Percentiles rank a stretch among this genome's conserved stretches.
phyloP scores from a whole-genome alignment of 64 coral and sea anemone genomes.

The Montipora sp. region DNA sequence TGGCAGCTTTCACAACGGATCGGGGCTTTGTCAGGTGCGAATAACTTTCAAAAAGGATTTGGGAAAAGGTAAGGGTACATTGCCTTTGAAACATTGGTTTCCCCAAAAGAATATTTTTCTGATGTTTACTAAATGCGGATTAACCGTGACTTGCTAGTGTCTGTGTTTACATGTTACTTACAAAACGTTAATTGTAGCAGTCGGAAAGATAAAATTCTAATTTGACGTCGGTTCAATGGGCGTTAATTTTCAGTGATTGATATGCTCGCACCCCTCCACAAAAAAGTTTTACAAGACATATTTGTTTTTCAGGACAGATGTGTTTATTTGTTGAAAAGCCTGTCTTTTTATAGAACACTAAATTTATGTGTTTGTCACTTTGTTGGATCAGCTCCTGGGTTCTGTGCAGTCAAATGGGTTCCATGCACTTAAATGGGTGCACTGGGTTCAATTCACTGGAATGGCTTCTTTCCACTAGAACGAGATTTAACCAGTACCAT shows the following conservation, averaged over 20 bases:
- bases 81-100: neutral
- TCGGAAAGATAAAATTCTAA: neutral
- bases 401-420: neutral
- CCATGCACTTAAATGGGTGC: neutral
- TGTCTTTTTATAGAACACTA: neutral
- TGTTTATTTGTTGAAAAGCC: neutral
- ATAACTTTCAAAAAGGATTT: constrained; percentile 47
- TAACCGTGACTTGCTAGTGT: constrained; percentile 5
- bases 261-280: constrained; percentile 33
- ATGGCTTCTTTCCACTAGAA: neutral
- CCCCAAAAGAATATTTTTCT: neutral
- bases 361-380: neutral
- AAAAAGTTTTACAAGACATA: neutral
- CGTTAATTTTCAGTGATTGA: constrained; percentile 41
- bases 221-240: constrained; percentile 22
- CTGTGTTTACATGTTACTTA: constrained; percentile 38
- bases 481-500: neutral
- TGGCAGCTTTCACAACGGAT: constrained; percentile 65
- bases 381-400: neutral
- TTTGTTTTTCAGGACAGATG: neutral
- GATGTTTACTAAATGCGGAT: constrained; percentile 7
- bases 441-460: neutral
- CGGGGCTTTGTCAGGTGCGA: constrained; percentile 66
- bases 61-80: constrained; percentile 20
- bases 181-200: constrained; percentile 1